These are phyloP conservation scores for Actinernus sp. DNA, from an alignment of 92 coral and sea anemone genomes.

Conservation along the genomic window DNA sequence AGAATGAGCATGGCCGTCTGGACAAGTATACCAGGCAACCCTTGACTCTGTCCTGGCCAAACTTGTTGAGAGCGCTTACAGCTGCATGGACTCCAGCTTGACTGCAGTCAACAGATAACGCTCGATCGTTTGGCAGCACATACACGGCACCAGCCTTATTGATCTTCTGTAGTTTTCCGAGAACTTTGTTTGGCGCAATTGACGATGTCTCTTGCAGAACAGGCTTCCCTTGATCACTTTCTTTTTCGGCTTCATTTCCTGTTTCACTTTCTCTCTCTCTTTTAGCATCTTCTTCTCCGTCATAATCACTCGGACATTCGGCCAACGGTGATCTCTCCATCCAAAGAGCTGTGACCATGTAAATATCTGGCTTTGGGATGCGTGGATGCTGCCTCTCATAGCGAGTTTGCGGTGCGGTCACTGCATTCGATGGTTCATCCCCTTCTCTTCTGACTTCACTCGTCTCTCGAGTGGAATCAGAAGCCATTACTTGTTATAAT, in stretches of 20 bases:
- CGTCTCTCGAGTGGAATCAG: too few relatives aligned
- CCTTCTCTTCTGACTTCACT: too few relatives aligned
- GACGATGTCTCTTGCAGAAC: not conserved
- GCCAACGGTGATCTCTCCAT: conserved; percentile 41
- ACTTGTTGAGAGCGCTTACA: conserved; percentile 54
- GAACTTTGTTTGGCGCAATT: not conserved
- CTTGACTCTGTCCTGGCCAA: conserved; percentile 51
- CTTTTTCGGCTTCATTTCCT: not conserved
- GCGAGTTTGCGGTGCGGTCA: too few relatives aligned
- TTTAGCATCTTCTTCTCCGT: not conserved
- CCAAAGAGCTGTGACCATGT: conserved; percentile 33
- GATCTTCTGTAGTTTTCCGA: conserved; percentile 1
- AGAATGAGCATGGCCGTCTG: conserved; percentile 71
- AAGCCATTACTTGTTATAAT: too few relatives aligned
- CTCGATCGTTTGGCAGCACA: conserved; percentile 57
- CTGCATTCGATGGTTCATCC: too few relatives aligned
- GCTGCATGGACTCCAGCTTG: conserved; percentile 64
- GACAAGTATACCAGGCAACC: conserved; percentile 63
- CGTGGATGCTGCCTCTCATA: conserved; percentile 11
- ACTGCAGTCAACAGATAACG: conserved; percentile 70
- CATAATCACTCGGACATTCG: conserved; percentile 21
- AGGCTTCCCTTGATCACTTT: not conserved
- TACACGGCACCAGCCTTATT: conserved; percentile 64
- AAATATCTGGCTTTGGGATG: conserved; percentile 33
- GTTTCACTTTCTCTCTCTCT: not conserved